Evolutionary conservation across 35 echinoderm and acorn worm species (phyloP).

Genomic region (Heliocidaris tuberculata): DNA sequence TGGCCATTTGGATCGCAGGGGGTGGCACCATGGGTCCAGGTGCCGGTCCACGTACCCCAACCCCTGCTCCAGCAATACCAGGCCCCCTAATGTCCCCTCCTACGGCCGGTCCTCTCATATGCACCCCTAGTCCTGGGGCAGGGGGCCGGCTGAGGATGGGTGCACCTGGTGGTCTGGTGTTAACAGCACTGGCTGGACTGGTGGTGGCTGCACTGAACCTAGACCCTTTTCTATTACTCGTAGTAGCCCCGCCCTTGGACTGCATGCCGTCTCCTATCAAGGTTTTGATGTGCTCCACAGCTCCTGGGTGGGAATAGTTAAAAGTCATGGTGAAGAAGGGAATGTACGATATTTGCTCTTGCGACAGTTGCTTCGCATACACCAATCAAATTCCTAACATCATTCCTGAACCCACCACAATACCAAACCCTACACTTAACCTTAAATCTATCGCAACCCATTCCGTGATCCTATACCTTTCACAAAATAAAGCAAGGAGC

Average conservation of each 20-base stretch:
- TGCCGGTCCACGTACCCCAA: background rate
- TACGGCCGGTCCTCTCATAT: background rate
- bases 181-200: background rate
- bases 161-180: background rate
- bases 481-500: no score
- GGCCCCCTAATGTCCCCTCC: background rate
- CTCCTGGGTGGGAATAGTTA: slow-evolving; percentile 14
- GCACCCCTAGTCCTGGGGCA: background rate
- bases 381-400: no score
- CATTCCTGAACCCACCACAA: no score
- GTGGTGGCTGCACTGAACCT: slow-evolving; percentile 23
- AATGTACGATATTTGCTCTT: no score
- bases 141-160: background rate
- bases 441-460: no score
- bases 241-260: background rate
- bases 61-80: background rate
- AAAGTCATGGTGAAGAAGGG: no score
- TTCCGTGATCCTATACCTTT: no score
- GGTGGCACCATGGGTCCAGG: slow-evolving; percentile 31
- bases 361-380: no score
- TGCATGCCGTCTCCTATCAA: slow-evolving; percentile 50
- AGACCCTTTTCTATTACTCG: background rate
- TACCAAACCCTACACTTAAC: no score
- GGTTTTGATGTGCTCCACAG: slow-evolving; percentile 51
- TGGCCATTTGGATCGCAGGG: background rate